Evolutionary conservation across 2,113 vertebrate genomes (phyloP), one percentile per base, ranked within the genome.

Genomic region (Dunckerocampus dactyliophorus): DNA sequence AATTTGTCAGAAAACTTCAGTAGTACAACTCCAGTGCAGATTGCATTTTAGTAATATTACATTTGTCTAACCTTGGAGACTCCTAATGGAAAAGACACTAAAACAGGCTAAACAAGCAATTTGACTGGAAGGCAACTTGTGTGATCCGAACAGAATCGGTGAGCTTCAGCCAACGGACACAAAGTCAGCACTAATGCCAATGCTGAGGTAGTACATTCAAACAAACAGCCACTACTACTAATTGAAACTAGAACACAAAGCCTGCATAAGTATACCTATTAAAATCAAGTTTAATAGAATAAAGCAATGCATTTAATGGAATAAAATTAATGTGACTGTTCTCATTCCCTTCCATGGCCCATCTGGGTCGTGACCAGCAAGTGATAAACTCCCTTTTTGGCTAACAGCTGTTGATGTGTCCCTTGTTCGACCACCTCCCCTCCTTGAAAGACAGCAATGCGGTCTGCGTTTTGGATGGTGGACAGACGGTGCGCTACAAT

Each of bases 401-500:
- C 89, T 69, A 98, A 89, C 5, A 98, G 93, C 76, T 98, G 93
- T 14, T 95, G 92, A 48, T 98, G 96, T 0, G 93, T 95, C 50
- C 96, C 95, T 16, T 90, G 85, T 67, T 98, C 95, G 22, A 88
- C 50, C 2, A 96, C 77, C 39, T 74, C 88, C n/a, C 95, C 94
- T 0, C 91, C 91, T 73, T 95, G 86, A 56, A 98, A 59, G 60
- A 98, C 94, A 0, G 89, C 93, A 0, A 98, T 96, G 21, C 86
- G 79, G 83, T 97, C 92, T 0, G 95, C 95, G 0, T 92, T 98
- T 75, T 95, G 94, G 78, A 97, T 92, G 69, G 96, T 98, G 81
- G 96, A 96, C 63, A 98, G 88, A 42, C 94, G 93, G 58, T 98
- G 95, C 21, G 95, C 93, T 16, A 98, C 94, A 19, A 98, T 66